Base-by-base conservation (phyloP, 2,113 vertebrate species). In the Atractosteus spatula region DNA sequence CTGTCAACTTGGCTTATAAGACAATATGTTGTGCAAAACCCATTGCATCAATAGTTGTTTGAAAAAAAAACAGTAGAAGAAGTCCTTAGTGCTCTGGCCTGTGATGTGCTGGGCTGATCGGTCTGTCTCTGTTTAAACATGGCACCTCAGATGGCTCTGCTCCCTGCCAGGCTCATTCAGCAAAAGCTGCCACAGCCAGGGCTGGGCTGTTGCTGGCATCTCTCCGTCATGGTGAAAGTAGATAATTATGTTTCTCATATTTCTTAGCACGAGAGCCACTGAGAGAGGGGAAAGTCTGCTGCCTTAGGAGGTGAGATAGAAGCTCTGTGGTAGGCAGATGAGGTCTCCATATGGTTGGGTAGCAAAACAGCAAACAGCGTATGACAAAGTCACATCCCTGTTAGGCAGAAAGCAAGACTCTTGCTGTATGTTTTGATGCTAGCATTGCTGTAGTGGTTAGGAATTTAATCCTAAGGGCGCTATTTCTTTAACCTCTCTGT, bases 111-210 rank as follows among this genome's bases (percentile, higher is more conserved):
- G 72, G 77, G 69, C 75, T 45, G 57, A 61, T 62, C 73, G 71
- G 69, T 78, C 77, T 76, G 78, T 82, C 74, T 73, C 62, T 69
- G 68, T 70, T 68, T 68, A 74, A 74, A 81, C 65, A 42, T 67
- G 70, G 41, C 66, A 63, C 68, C n/a, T 41, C 8, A 56, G 13
- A 44, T 7, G 11, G 12, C 17, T 55, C 3, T 41, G 3, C 7
- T 55, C 42, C 63, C 61, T 69, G 13, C 63, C 70, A 55, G 64
- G 13, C 12, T 11, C 67, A 57, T 66, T 54, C 47, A 47, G 70
- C 66, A 68, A 54, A 47, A 41, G 54, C 63, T 3, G 11, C 54
- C 63, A 16, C 41, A 3, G 63, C 64, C 51, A 69, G 44, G 29
- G 29, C 67, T 41, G 51, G 13, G 41, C 17, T 7, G 54, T 55